Percentiles rank a stretch among this genome's conserved stretches.
Conservation (phyloP, 2,113 vertebrate species). For the Bujurquina vittata region DNA sequence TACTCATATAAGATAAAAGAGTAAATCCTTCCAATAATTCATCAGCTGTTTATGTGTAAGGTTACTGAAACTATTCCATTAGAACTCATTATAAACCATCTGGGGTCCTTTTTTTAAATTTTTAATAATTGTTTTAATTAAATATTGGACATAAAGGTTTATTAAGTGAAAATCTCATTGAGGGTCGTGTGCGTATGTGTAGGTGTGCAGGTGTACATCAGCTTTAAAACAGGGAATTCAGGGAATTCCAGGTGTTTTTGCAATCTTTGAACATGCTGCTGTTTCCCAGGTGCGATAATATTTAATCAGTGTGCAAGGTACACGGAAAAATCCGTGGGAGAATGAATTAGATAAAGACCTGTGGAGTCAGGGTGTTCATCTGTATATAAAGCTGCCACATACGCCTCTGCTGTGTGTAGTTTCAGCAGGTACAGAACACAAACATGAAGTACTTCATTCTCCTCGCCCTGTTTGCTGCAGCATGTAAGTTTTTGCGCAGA, state of each 20-base stretch:
- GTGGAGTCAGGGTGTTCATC: background rate
- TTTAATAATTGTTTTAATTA: too few relatives aligned
- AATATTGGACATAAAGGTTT: background rate
- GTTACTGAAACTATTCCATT: too few relatives aligned
- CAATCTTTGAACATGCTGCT: constrained; percentile 46
- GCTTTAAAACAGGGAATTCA: background rate
- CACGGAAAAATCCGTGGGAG: constrained; percentile 43
- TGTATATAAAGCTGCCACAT: constrained; percentile 25
- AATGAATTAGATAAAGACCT: constrained; percentile 31
- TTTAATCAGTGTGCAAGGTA: constrained; percentile 25
- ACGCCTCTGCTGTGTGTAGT: background rate
- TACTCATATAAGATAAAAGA: background rate
- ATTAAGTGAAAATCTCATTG: background rate
- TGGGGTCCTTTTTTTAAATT: too few relatives aligned
- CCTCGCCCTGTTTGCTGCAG: constrained; percentile 72
- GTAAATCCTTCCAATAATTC: too few relatives aligned
- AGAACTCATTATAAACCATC: too few relatives aligned
- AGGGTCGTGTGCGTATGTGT: background rate
- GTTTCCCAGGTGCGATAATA: constrained; percentile 68
- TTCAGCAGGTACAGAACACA: background rate
- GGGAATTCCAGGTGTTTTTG: background rate
- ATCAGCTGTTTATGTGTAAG: too few relatives aligned
- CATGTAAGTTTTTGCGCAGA: constrained; percentile 60
- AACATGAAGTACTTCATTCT: constrained; percentile 78
- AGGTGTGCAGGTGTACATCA: background rate